Evolutionary conservation across 2,888 invertebrate species (phyloP).

Genomic region (Agapostemon virescens): DNA sequence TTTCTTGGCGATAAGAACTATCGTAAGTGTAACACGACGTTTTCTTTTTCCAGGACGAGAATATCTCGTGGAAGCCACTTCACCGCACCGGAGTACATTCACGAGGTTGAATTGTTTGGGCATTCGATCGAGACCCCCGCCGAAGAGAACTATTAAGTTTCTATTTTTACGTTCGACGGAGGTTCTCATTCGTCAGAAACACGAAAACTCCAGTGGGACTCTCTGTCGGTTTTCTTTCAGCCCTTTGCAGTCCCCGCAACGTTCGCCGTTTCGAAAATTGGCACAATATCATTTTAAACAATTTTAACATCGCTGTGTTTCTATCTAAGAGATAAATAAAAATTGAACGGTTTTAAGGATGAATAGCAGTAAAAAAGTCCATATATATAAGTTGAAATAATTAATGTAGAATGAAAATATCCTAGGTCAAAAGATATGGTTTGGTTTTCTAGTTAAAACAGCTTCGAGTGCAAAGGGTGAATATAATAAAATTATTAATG

Average conservation of each 20-base stretch:
- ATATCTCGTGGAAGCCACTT: neutral
- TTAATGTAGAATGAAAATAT: no score
- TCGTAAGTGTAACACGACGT: neutral
- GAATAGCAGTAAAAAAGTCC: no score
- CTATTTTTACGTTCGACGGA: slow-evolving; percentile 47
- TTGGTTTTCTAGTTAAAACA: no score
- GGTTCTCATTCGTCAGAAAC: slow-evolving; percentile 16
- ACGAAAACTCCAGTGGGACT: neutral
- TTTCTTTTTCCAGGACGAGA: neutral
- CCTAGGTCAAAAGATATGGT: no score
- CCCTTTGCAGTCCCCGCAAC: neutral
- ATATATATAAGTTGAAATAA: no score
- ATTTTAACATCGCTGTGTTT: no score
- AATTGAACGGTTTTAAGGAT: no score
- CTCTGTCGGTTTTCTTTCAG: neutral
- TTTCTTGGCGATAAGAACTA: neutral
- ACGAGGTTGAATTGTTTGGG: slow-evolving; percentile 20
- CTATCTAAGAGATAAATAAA: no score
- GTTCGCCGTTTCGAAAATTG: no score
- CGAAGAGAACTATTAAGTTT: slow-evolving; percentile 40
- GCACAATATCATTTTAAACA: no score
- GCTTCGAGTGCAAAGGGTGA: no score
- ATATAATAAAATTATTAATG: no score
- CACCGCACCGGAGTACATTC: slow-evolving; percentile 5
- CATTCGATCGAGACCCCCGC: slow-evolving; percentile 33